Evolutionary conservation across 2,113 vertebrate species (phyloP).

Genomic region (Myanophis thanlyinensis): DNA sequence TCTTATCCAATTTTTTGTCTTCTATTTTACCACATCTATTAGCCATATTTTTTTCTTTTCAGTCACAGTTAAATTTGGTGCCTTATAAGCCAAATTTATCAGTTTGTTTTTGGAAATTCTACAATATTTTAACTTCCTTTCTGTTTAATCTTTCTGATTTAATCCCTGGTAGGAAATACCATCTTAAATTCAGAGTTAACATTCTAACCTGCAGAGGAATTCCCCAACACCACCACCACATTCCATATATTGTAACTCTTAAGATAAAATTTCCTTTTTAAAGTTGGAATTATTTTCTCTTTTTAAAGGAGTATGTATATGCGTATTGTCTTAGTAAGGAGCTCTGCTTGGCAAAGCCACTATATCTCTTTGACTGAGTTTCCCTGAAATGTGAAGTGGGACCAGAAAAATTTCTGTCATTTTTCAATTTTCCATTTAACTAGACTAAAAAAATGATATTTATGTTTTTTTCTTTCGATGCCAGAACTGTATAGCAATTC

Average conservation of each 20-base stretch:
- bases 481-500: neutral
- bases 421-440: neutral
- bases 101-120: neutral
- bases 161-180: neutral
- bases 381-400: neutral
- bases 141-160: neutral
- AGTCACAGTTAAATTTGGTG: neutral
- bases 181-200: neutral
- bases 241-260: neutral
- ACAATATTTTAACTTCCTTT: neutral
- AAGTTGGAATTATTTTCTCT: neutral
- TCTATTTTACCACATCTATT: neutral
- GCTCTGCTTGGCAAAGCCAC: neutral
- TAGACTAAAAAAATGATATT: neutral
- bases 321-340: neutral
- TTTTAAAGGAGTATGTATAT: rapidly evolving
- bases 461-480: neutral
- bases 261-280: neutral
- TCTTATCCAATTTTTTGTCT: neutral
- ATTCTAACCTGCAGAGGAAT: neutral
- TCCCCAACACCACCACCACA: too few species aligned
- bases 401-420: neutral
- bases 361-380: neutral
- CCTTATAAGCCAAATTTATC: neutral
- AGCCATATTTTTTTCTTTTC: neutral